These are phyloP conservation scores for Diadophis punctatus DNA, from an alignment of 2,113 vertebrate genomes.

Conservation along the genomic window DNA sequence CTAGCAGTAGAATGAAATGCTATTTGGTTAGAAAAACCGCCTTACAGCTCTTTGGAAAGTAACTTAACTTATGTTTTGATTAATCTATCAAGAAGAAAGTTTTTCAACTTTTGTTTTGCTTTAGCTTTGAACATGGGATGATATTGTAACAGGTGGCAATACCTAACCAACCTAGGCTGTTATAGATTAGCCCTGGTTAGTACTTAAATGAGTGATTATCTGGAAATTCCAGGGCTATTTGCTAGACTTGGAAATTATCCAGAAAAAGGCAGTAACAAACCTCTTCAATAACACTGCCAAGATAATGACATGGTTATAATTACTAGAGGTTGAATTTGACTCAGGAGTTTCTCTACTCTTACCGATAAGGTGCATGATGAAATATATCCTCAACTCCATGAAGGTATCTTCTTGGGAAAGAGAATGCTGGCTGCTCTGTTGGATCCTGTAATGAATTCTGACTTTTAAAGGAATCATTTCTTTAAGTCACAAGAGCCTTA, in stretches of 20 bases:
- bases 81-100: background rate
- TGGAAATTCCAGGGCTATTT: background rate
- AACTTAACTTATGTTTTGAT: background rate
- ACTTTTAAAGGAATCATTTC: background rate
- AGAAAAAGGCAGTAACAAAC: background rate
- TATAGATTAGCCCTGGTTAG: background rate
- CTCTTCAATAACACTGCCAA: background rate
- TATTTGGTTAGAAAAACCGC: conserved; percentile 23
- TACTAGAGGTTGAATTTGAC: background rate
- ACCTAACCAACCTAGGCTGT: background rate
- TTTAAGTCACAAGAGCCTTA: background rate
- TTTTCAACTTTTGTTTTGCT: background rate
- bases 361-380: background rate
- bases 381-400: background rate
- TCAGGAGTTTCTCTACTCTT: background rate
- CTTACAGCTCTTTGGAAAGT: background rate
- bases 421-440: background rate
- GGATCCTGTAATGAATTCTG: background rate
- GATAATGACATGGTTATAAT: background rate
- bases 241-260: background rate
- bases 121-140: background rate
- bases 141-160: background rate
- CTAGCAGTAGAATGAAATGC: conserved; percentile 17
- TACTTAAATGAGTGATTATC: background rate
- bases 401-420: background rate